Evolutionary conservation across 2,113 vertebrate genomes (phyloP).

Genomic region (Siniperca knerii): DNA sequence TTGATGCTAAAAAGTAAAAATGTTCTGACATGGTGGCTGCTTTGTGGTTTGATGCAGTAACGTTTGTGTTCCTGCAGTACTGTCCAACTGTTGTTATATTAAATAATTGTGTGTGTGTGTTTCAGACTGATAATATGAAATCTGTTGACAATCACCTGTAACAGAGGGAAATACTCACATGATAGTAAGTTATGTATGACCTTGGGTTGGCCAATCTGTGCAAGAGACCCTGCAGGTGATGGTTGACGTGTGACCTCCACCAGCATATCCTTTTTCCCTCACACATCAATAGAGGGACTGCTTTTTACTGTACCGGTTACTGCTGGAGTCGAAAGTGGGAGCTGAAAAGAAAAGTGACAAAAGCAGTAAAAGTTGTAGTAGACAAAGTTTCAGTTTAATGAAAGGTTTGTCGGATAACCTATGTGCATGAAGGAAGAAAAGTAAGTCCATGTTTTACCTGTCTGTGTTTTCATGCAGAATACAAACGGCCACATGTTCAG

Average conservation of each 20-base stretch:
- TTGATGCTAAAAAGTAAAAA: slow-evolving; percentile 12
- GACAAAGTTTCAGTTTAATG: not conserved
- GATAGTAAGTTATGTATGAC: not conserved
- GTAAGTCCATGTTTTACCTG: not conserved
- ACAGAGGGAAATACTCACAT: not conserved
- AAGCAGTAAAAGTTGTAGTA: not conserved
- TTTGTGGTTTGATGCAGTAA: slow-evolving; percentile 17
- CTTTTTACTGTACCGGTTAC: not conserved
- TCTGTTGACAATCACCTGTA: not conserved
- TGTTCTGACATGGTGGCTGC: not conserved
- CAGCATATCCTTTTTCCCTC: not conserved
- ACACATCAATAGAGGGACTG: not conserved
- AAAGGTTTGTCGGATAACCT: no score
- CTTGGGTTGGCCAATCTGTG: not conserved
- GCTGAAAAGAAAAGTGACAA: not conserved
- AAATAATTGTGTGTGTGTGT: not conserved
- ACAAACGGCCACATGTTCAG: not conserved
- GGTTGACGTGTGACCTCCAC: not conserved
- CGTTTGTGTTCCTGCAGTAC: not conserved
- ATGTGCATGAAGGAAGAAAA: not conserved
- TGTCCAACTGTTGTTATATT: not conserved
- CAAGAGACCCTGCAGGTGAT: not conserved
- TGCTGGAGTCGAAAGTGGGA: not conserved
- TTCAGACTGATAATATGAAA: not conserved
- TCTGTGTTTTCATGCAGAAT: not conserved